phyloP scores from a whole-genome alignment of 2,113 vertebrate species.

The Heloderma charlesbogerti region DNA sequence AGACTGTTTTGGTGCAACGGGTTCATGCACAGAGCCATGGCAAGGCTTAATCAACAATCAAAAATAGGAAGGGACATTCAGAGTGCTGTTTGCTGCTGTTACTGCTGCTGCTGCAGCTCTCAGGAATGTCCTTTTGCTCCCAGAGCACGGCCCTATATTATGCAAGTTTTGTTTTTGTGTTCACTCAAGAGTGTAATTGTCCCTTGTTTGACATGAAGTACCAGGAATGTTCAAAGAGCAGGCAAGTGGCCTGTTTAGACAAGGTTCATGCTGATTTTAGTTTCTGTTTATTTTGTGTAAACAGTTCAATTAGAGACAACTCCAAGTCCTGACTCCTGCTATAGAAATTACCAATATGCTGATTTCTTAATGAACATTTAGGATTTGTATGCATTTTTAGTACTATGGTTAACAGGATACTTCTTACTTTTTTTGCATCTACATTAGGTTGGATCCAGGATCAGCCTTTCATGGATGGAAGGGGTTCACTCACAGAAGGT shows the following conservation, averaged over 20 bases:
- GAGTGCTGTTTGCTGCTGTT: conserved; percentile 49
- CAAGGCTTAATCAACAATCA: conserved; percentile 64
- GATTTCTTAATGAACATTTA: background rate
- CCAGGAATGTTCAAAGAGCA: conserved; percentile 49
- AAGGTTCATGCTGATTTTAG: conserved; percentile 51
- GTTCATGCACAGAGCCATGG: conserved; percentile 51
- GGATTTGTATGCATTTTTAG: background rate
- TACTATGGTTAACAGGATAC: background rate
- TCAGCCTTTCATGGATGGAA: background rate
- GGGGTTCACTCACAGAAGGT: background rate
- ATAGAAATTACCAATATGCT: background rate
- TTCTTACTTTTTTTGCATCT: background rate
- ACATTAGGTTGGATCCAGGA: background rate
- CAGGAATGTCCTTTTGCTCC: conserved; percentile 45
- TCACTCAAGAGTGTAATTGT: conserved; percentile 62
- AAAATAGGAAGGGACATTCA: conserved; percentile 60
- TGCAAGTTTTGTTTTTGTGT: conserved; percentile 55
- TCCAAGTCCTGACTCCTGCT: conserved; percentile 20
- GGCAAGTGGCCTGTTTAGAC: conserved; percentile 50
- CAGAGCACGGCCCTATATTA: conserved; percentile 43
- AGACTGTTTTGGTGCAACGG: conserved; percentile 52
- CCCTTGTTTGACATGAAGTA: conserved; percentile 49
- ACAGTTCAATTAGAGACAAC: background rate
- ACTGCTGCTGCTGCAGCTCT: conserved; percentile 36
- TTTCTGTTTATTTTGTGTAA: conserved; percentile 52